Percentiles rank a stretch among this genome's conserved stretches.
Conservation (phyloP, 2,888 invertebrate genomes). For the Drosophila borborema region DNA sequence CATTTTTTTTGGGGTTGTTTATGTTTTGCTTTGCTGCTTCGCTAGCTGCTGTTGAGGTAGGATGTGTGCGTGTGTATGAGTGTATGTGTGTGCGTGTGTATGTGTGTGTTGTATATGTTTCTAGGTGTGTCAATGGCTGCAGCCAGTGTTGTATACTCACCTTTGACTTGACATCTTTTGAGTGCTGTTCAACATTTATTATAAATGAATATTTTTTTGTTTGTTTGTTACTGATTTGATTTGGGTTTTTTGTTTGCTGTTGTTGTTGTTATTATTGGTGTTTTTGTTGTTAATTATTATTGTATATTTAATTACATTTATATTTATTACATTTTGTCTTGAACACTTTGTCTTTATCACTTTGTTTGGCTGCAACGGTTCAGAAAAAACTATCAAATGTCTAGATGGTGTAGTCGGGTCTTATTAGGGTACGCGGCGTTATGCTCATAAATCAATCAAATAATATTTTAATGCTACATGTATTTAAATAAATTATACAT, state of each 20-base stretch:
- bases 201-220: background rate
- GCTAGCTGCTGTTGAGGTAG: conserved; percentile 71
- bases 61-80: conserved; percentile 30
- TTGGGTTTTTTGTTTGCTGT: conserved; percentile 15
- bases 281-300: conserved; percentile 28
- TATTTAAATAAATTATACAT: conserved; percentile 23
- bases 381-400: conserved; percentile 61
- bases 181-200: conserved; percentile 33
- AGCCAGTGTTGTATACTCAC: conserved; percentile 54
- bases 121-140: conserved; percentile 56
- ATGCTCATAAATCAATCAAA: conserved; percentile 57
- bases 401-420: conserved; percentile 23
- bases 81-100: background rate
- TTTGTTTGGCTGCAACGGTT: conserved; percentile 68
- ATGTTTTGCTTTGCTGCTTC: conserved; percentile 70
- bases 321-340: conserved; percentile 75
- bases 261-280: conserved; percentile 15
- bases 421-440: conserved; percentile 1
- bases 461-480: conserved; percentile 68
- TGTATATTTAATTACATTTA: conserved; percentile 50
- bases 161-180: conserved; percentile 63
- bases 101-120: conserved; percentile 5
- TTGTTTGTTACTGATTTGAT: conserved; percentile 30
- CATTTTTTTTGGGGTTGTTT: conserved; percentile 77
- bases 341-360: conserved; percentile 79